A percentile compares a stretch with the other conserved stretches of the same genome.
Conservation (phyloP, 1,140 invertebrate species). For the Brachionus plicatilis region DNA sequence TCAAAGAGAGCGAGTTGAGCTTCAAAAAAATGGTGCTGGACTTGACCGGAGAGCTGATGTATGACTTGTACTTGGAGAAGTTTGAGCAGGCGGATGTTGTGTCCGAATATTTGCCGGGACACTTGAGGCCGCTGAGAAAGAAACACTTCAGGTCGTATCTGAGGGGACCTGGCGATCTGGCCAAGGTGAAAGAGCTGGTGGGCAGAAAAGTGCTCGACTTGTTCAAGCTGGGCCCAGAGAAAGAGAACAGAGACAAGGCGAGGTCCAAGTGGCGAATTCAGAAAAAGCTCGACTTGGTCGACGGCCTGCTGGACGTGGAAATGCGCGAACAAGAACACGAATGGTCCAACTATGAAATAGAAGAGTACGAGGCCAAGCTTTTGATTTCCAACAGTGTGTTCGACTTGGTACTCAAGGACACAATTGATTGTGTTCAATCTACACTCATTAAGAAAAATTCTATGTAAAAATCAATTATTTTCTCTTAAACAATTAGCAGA, state of each 20-base stretch:
- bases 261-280: conserved; percentile 64
- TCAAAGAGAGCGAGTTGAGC: not conserved
- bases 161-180: conserved; percentile 44
- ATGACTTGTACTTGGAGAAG: conserved; percentile 52
- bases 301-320: conserved; percentile 66
- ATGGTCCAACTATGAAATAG: conserved; percentile 68
- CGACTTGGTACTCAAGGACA: conserved; percentile 63
- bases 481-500: not conserved
- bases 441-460: conserved; percentile 9
- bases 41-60: conserved; percentile 63
- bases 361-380: conserved; percentile 66
- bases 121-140: conserved; percentile 55
- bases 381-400: conserved; percentile 64
- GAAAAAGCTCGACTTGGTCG: conserved; percentile 67
- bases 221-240: conserved; percentile 56
- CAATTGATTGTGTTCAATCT: conserved; percentile 45
- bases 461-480: not conserved
- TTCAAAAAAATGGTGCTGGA: conserved; percentile 62
- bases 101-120: conserved; percentile 55
- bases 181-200: conserved; percentile 47
- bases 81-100: conserved; percentile 42
- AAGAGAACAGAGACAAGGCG: conserved; percentile 60
- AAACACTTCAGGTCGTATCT: conserved; percentile 42
- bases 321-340: conserved; percentile 65
- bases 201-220: conserved; percentile 53